phyloP scores from a whole-genome alignment of 2,113 vertebrate species.

The Camelus dromedarius region DNA sequence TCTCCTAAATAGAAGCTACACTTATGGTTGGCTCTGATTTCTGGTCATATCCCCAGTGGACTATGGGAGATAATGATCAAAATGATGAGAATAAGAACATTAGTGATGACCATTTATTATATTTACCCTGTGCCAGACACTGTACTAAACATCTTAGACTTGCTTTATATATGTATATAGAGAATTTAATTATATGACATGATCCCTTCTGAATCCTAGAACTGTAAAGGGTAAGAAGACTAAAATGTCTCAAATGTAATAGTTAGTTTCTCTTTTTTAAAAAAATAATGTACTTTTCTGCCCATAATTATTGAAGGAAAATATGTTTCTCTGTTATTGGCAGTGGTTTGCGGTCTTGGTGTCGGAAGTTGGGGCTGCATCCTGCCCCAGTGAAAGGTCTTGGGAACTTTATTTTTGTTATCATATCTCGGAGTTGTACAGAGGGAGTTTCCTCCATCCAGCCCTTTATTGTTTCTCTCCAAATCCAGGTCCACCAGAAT shows the following conservation, averaged over 20 bases:
- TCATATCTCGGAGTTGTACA: not conserved
- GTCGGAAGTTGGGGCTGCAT: not conserved
- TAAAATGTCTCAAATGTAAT: conserved; percentile 13
- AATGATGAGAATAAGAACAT: not conserved
- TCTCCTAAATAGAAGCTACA: not conserved
- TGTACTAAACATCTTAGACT: not conserved
- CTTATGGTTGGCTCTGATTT: not conserved
- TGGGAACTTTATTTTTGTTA: not conserved
- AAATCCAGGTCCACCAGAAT: not conserved
- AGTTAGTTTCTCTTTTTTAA: not conserved
- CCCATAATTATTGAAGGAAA: conserved; percentile 26
- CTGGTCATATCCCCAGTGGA: not conserved
- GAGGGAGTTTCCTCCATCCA: not conserved
- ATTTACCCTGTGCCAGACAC: not conserved
- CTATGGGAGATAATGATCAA: not conserved
- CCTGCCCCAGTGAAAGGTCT: not conserved
- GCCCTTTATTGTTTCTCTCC: not conserved
- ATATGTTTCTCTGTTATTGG: not conserved
- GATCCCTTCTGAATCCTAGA: not conserved
- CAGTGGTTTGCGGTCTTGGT: not conserved
- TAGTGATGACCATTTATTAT: not conserved
- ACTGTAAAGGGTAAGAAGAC: not conserved
- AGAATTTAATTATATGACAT: not conserved
- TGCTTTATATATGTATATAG: not conserved
- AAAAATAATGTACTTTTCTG: not conserved